Evolutionary conservation across 2,797 vertebrate species (phyloP).

Genomic region (Lepidocolaptes lacrymiger): DNA sequence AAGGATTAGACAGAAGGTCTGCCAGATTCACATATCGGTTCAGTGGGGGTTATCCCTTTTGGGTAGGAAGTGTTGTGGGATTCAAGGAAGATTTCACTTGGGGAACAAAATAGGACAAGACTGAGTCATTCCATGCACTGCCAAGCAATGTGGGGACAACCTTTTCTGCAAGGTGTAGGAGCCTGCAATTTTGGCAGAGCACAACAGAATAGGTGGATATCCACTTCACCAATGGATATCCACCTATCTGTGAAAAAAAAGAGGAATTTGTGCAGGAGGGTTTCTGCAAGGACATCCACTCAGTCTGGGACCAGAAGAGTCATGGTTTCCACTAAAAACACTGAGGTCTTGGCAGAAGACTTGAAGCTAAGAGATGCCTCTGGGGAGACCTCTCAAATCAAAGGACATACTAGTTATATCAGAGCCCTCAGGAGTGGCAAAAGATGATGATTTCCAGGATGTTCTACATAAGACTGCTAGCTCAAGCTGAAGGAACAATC

Average conservation of each 20-base stretch:
- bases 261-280: background rate
- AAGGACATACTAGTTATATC: background rate
- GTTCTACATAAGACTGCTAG: background rate
- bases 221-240: background rate
- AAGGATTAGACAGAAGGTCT: background rate
- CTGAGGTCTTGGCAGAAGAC: background rate
- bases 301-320: background rate
- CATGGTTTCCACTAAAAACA: background rate
- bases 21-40: accelerated
- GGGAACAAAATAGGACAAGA: background rate
- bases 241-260: background rate
- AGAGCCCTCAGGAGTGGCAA: background rate
- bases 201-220: background rate
- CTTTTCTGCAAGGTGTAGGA: background rate
- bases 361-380: background rate
- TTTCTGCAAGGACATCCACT: background rate
- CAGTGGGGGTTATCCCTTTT: background rate
- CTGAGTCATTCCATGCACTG: too few relatives aligned
- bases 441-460: background rate
- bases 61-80: accelerated
- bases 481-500: background rate
- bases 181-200: background rate
- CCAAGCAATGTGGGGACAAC: background rate
- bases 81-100: background rate
- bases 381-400: background rate